A percentile compares a stretch with the other conserved stretches of the same genome.
phyloP scores from a whole-genome alignment of 2,888 invertebrate genomes.

The Rhingia rostrata region DNA sequence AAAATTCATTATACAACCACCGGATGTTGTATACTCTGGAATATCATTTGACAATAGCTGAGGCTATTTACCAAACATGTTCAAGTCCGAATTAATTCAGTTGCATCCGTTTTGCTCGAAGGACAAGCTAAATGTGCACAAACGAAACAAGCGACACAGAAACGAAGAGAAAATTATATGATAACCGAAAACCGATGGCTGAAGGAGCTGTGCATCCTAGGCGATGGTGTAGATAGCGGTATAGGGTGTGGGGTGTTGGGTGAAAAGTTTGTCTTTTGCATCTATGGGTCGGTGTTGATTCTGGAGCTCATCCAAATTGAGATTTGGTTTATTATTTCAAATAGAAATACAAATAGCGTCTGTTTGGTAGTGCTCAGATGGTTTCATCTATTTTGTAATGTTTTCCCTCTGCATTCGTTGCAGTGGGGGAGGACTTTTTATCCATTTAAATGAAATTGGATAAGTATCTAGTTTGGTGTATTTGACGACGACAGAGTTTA shows the following conservation, averaged over 20 bases:
- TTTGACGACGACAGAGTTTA: slow-evolving; percentile 33
- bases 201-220: slow-evolving; percentile 14
- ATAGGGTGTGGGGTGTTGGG: neutral
- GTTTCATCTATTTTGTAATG: slow-evolving; percentile 36
- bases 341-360: slow-evolving; percentile 53
- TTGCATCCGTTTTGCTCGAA: slow-evolving; percentile 42
- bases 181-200: slow-evolving; percentile 51
- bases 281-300: slow-evolving; percentile 54
- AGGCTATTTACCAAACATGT: slow-evolving; percentile 61
- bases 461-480: slow-evolving; percentile 31
- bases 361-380: slow-evolving; percentile 35
- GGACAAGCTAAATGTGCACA: slow-evolving; percentile 28
- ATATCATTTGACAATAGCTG: slow-evolving; percentile 55
- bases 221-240: neutral
- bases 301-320: slow-evolving; percentile 65
- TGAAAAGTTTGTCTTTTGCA: slow-evolving; percentile 61
- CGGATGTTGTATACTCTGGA: slow-evolving; percentile 17
- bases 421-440: slow-evolving; percentile 17
- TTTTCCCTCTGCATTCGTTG: slow-evolving; percentile 13
- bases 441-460: slow-evolving; percentile 41
- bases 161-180: slow-evolving; percentile 33
- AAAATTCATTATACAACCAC: neutral
- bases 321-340: slow-evolving; percentile 62
- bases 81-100: slow-evolving; percentile 63
- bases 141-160: slow-evolving; percentile 11